phyloP scores from a whole-genome alignment of 2,113 vertebrate species.

The Mesocricetus auratus region DNA sequence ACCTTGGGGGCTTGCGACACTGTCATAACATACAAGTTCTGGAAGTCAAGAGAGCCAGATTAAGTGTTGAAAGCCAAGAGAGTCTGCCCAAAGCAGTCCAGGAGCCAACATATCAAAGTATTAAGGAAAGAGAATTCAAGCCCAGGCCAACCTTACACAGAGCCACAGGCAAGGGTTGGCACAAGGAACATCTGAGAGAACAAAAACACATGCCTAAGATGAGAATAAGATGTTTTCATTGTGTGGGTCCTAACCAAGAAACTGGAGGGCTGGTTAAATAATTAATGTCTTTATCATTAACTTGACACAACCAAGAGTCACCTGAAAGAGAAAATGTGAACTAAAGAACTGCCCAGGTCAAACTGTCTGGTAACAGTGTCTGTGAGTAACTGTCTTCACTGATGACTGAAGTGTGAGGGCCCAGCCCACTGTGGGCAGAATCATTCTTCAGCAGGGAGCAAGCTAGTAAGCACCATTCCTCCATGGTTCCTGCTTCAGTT shows the following conservation, averaged over 20 bases:
- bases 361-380: not conserved
- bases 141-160: accelerated
- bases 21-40: not conserved
- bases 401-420: not conserved
- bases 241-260: not conserved
- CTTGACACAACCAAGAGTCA: not conserved
- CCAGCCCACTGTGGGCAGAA: not conserved
- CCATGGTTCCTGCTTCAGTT: not conserved
- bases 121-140: no score
- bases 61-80: not conserved
- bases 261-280: not conserved
- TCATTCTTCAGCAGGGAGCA: not conserved
- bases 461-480: not conserved
- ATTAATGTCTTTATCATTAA: not conserved
- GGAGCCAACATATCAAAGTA: not conserved
- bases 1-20: not conserved
- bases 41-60: not conserved
- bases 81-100: not conserved
- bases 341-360: not conserved
- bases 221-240: not conserved
- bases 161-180: not conserved
- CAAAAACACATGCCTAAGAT: not conserved
- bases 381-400: not conserved
- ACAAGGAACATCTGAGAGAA: no score
- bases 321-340: not conserved